Evolutionary conservation across 2,113 vertebrate species (phyloP).

Genomic region (Corythornis vintsioides): DNA sequence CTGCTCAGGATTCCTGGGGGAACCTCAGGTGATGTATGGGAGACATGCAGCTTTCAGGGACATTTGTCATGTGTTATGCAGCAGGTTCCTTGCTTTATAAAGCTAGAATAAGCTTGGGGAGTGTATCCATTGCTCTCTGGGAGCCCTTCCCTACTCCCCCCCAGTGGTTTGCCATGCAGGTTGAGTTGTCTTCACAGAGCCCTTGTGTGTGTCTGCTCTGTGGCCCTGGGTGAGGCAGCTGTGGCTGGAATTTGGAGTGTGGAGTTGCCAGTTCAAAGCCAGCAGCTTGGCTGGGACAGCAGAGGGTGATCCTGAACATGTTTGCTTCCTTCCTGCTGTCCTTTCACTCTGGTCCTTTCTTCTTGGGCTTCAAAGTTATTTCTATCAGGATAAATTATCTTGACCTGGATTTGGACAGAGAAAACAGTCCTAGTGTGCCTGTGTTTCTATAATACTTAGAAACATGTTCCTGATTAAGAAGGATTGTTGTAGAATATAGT

Average conservation of each 20-base stretch:
- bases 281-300: neutral
- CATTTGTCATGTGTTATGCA: neutral
- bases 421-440: neutral
- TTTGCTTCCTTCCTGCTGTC: neutral
- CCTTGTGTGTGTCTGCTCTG: neutral
- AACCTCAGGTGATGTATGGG: neutral
- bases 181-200: neutral
- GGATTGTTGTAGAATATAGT: neutral
- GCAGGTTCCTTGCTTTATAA: neutral
- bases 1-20: neutral
- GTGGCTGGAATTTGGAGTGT: neutral
- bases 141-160: neutral
- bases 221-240: neutral
- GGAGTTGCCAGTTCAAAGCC: neutral
- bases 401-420: neutral
- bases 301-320: neutral
- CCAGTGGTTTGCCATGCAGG: neutral
- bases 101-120: accelerated
- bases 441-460: neutral
- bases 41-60: neutral
- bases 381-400: neutral
- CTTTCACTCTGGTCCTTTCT: neutral
- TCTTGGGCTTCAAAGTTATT: neutral
- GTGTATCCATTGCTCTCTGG: accelerated
- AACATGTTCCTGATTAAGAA: neutral